These are phyloP conservation scores for Podarcis cretensis DNA, from an alignment of 2,113 vertebrate species.

Conservation along the genomic window DNA sequence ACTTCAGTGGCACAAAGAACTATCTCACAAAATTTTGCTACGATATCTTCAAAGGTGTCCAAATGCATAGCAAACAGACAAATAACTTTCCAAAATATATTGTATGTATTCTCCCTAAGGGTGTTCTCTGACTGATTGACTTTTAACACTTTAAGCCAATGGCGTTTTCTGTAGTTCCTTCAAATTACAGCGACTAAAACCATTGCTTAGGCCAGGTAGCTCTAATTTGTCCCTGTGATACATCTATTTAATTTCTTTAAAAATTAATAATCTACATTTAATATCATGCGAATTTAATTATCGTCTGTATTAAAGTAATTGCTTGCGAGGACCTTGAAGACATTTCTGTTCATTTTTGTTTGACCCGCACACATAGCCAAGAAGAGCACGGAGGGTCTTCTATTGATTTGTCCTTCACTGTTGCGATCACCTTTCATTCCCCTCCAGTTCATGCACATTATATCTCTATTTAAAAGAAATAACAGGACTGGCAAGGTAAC, in stretches of 20 bases:
- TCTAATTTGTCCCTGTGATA: slow-evolving; percentile 66
- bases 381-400: slow-evolving; percentile 63
- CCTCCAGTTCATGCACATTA: slow-evolving; percentile 69
- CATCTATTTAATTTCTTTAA: slow-evolving; percentile 66
- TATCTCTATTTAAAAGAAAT: slow-evolving; percentile 73
- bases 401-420: slow-evolving; percentile 74
- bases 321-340: slow-evolving; percentile 55
- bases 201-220: slow-evolving; percentile 42
- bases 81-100: too few species aligned
- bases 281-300: slow-evolving; percentile 67
- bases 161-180: slow-evolving; percentile 56
- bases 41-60: too few species aligned
- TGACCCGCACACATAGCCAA: slow-evolving; percentile 55
- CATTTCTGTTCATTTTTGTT: slow-evolving; percentile 62
- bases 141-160: slow-evolving; percentile 65
- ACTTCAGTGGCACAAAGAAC: too few species aligned
- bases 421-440: slow-evolving; percentile 72
- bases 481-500: slow-evolving; percentile 65
- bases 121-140: background rate
- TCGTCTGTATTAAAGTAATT: slow-evolving; percentile 59
- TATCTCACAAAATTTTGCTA: too few species aligned
- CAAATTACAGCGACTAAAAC: slow-evolving; percentile 58
- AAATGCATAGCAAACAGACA: too few species aligned
- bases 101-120: background rate
- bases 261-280: slow-evolving; percentile 30